phyloP scores from a whole-genome alignment of 2,797 vertebrate genomes.

The Podarcis lilfordi region DNA sequence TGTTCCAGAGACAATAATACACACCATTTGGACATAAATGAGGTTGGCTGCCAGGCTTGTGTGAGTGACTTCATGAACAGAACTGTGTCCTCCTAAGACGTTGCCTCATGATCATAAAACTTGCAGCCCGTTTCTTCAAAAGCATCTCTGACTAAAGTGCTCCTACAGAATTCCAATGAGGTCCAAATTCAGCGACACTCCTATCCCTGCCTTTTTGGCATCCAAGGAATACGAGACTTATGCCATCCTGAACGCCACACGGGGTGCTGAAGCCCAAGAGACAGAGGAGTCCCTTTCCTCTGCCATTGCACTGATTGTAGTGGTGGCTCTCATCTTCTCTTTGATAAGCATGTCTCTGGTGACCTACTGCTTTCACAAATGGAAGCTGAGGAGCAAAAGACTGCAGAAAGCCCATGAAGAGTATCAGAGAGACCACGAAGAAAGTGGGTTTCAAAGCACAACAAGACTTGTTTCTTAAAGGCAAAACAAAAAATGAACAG shows the following conservation, averaged over 20 bases:
- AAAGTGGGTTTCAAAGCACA: slow-evolving; percentile 63
- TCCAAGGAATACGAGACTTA: slow-evolving; percentile 48
- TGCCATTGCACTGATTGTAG: slow-evolving; percentile 72
- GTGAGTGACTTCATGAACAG: neutral
- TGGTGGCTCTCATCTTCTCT: slow-evolving; percentile 73
- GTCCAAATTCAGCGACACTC: slow-evolving; percentile 62
- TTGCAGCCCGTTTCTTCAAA: neutral
- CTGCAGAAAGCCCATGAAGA: slow-evolving; percentile 79
- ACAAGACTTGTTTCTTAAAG: slow-evolving; percentile 61
- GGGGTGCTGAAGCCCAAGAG: slow-evolving; percentile 57
- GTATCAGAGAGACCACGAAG: slow-evolving; percentile 79
- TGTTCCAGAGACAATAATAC: neutral
- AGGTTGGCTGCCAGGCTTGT: accelerated
- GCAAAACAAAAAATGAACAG: neutral
- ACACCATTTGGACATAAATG: accelerated
- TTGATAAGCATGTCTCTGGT: slow-evolving; percentile 72
- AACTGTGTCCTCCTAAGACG: neutral
- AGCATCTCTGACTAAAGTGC: neutral
- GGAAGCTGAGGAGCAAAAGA: slow-evolving; percentile 76
- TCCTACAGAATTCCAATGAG: slow-evolving; percentile 64
- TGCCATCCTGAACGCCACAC: slow-evolving; percentile 61
- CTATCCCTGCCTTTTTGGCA: slow-evolving; percentile 56
- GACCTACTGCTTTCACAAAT: slow-evolving; percentile 81
- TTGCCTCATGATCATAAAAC: accelerated
- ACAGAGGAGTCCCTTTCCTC: slow-evolving; percentile 75